Evolutionary conservation across 2,888 invertebrate genomes (phyloP).

Genomic region (Calliphora vomitoria): DNA sequence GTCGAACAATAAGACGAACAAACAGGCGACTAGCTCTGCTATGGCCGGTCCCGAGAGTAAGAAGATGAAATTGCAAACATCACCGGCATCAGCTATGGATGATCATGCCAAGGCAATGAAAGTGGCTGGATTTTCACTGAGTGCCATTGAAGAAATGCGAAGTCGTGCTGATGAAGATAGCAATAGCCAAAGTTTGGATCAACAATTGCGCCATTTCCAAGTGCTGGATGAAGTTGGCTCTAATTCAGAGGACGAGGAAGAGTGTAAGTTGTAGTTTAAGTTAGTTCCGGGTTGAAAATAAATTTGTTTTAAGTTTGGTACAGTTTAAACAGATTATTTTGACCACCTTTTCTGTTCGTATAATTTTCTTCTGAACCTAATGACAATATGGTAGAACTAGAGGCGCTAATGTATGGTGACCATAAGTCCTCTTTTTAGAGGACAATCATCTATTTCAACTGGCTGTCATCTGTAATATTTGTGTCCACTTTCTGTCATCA

Average conservation of each 20-base stretch:
- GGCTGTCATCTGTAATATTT: too few species aligned
- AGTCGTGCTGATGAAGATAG: slow-evolving; percentile 80
- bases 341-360: too few species aligned
- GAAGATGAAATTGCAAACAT: slow-evolving; percentile 51
- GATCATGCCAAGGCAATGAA: slow-evolving; percentile 79
- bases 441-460: too few species aligned
- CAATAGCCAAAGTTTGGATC: slow-evolving; percentile 79
- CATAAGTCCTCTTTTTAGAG: too few species aligned
- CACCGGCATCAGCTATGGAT: slow-evolving; percentile 52
- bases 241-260: slow-evolving; percentile 82
- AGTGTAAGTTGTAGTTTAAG: slow-evolving; percentile 74
- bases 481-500: too few species aligned
- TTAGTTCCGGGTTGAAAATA: neutral
- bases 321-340: too few species aligned
- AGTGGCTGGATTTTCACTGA: slow-evolving; percentile 82
- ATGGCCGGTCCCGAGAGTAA: slow-evolving; percentile 50
- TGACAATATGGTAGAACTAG: too few species aligned
- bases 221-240: slow-evolving; percentile 88
- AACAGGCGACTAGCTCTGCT: neutral
- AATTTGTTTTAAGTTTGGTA: too few species aligned
- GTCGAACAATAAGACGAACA: slow-evolving; percentile 1
- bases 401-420: too few species aligned
- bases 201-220: slow-evolving; percentile 87
- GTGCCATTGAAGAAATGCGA: slow-evolving; percentile 82
- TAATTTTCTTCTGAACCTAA: too few species aligned